phyloP scores from a whole-genome alignment of 2,113 vertebrate genomes.

The Delphinus delphis region DNA sequence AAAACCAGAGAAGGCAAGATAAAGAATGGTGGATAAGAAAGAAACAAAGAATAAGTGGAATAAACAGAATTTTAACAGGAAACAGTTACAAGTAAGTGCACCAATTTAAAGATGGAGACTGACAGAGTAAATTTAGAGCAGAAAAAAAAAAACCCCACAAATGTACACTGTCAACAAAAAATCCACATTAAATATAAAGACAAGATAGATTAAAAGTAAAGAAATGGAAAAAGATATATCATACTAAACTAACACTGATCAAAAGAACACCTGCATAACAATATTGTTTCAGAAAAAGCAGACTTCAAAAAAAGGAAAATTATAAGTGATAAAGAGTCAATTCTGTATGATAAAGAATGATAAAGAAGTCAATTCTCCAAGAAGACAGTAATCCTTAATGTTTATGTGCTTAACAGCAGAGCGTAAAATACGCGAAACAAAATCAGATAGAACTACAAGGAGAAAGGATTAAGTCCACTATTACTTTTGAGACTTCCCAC shows the following conservation, averaged over 20 bases:
- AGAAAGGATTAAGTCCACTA: neutral
- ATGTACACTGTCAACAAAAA: neutral
- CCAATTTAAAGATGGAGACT: neutral
- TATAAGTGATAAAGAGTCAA: neutral
- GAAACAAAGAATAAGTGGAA: neutral
- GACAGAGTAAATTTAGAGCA: neutral
- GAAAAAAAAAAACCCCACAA: neutral
- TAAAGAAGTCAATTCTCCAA: neutral
- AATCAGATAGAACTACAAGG: neutral
- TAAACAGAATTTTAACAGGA: neutral
- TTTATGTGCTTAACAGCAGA: neutral
- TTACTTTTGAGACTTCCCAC: neutral
- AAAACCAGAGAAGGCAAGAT: neutral
- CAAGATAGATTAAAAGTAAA: neutral
- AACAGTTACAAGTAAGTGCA: neutral
- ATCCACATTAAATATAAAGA: neutral
- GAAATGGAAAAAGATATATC: neutral
- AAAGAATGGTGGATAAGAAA: neutral
- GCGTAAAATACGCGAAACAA: neutral
- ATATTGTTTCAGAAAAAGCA: neutral
- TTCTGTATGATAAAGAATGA: neutral
- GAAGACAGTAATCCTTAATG: neutral
- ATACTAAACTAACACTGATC: neutral
- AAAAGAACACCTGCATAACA: neutral
- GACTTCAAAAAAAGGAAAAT: neutral